phyloP scores from a whole-genome alignment of 2,888 invertebrate genomes.

The Chesias legatella region DNA sequence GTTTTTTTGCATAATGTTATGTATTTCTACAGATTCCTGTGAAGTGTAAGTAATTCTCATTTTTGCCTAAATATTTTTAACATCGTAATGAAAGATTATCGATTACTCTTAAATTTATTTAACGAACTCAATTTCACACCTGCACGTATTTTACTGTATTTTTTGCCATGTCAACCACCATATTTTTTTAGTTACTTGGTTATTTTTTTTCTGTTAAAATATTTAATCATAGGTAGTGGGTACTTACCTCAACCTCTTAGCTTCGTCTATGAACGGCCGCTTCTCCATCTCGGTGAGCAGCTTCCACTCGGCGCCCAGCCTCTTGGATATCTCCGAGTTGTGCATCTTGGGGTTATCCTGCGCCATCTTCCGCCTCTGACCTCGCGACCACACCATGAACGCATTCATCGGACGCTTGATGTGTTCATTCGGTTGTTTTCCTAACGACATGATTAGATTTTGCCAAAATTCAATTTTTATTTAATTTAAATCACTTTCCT shows the following conservation, averaged over 20 bases:
- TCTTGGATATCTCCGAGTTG: conserved; percentile 93
- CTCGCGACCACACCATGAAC: conserved; percentile 96
- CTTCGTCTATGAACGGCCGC: conserved; percentile 94
- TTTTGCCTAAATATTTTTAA: too few species aligned
- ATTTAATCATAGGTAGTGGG: too few species aligned
- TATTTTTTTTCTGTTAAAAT: too few species aligned
- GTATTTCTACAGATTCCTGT: too few species aligned
- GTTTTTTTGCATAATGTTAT: too few species aligned
- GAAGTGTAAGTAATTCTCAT: too few species aligned
- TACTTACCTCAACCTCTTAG: conserved; percentile 89
- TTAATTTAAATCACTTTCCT: conserved; percentile 13
- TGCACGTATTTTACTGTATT: too few species aligned
- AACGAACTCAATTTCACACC: too few species aligned
- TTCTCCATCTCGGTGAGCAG: conserved; percentile 91
- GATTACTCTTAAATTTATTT: too few species aligned
- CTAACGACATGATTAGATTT: conserved; percentile 59
- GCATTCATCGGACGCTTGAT: conserved; percentile 98
- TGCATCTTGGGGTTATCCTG: conserved; percentile 97
- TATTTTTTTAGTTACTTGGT: too few species aligned
- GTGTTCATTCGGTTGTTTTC: conserved; percentile 82
- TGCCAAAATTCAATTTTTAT: background rate
- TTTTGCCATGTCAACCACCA: too few species aligned
- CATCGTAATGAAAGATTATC: too few species aligned
- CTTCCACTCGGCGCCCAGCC: conserved; percentile 94
- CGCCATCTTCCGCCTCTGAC: conserved; percentile 94